Percentiles rank a stretch among this genome's conserved stretches.
These are phyloP conservation scores for Hydrotaea diabolus DNA, from an alignment of 2,888 invertebrate species.

Conservation along the genomic window DNA sequence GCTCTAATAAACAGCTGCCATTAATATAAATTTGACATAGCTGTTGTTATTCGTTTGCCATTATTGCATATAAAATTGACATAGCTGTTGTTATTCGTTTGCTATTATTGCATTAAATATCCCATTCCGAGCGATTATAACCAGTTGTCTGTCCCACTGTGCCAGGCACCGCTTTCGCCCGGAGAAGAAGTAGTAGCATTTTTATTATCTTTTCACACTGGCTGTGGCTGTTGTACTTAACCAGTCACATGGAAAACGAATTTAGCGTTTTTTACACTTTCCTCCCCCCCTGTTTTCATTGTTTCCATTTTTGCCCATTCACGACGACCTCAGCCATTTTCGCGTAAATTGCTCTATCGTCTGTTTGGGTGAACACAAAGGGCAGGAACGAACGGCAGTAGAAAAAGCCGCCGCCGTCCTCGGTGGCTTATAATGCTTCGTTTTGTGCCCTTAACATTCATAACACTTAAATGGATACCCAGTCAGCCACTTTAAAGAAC, in stretches of 20 bases:
- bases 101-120: too few species aligned
- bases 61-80: too few species aligned
- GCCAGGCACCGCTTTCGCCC: background rate
- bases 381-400: too few species aligned
- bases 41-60: too few species aligned
- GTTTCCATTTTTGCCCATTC: slow-evolving; percentile 2
- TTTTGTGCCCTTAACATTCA: slow-evolving; percentile 49
- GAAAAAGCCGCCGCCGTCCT: background rate
- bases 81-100: too few species aligned
- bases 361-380: slow-evolving; percentile 18
- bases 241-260: slow-evolving; percentile 57
- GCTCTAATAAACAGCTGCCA: too few species aligned
- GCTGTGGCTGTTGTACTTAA: slow-evolving; percentile 40
- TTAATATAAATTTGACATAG: too few species aligned
- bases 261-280: slow-evolving; percentile 49
- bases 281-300: slow-evolving; percentile 16
- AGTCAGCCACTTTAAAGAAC: slow-evolving; percentile 18
- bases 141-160: background rate
- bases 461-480: slow-evolving; percentile 59
- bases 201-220: slow-evolving; percentile 43
- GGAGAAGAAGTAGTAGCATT: background rate
- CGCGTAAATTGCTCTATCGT: slow-evolving; percentile 29
- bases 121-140: too few species aligned
- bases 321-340: background rate
- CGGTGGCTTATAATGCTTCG: slow-evolving; percentile 44